Evolutionary conservation across 2,888 invertebrate genomes (phyloP).

Genomic region (Carabus problematicus): DNA sequence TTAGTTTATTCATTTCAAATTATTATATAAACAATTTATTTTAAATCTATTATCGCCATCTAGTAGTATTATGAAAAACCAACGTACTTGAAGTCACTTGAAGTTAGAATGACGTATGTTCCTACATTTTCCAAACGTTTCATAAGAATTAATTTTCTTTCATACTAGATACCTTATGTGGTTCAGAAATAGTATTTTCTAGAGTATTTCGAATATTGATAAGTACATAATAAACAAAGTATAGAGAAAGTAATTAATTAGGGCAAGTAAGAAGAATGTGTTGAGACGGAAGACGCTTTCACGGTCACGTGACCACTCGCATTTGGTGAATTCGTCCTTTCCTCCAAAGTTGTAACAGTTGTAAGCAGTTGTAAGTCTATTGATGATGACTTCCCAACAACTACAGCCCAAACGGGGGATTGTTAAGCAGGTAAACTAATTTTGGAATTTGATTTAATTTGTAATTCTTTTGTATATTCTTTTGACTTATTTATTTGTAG

Average conservation of each 20-base stretch:
- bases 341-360: constrained; percentile 59
- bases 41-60: no score
- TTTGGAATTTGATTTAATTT: constrained; percentile 43
- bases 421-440: constrained; percentile 66
- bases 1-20: no score
- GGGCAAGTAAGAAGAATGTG: constrained; percentile 47
- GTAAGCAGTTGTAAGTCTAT: constrained; percentile 66
- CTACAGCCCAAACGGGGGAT: constrained; percentile 63
- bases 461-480: constrained; percentile 21
- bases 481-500: constrained; percentile 23
- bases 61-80: no score
- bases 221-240: no score
- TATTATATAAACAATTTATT: no score
- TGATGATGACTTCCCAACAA: constrained; percentile 62
- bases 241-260: constrained; percentile 26
- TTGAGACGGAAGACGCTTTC: constrained; percentile 61
- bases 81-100: no score
- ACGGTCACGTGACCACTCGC: constrained; percentile 51
- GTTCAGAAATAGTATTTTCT: no score
- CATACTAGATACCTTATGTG: no score
- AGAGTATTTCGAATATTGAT: no score
- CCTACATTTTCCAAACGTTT: no score
- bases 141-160: no score
- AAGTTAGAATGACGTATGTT: no score
- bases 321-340: constrained; percentile 43